phyloP scores from a whole-genome alignment of 2,888 invertebrate species.

The Pollenia labialis region DNA sequence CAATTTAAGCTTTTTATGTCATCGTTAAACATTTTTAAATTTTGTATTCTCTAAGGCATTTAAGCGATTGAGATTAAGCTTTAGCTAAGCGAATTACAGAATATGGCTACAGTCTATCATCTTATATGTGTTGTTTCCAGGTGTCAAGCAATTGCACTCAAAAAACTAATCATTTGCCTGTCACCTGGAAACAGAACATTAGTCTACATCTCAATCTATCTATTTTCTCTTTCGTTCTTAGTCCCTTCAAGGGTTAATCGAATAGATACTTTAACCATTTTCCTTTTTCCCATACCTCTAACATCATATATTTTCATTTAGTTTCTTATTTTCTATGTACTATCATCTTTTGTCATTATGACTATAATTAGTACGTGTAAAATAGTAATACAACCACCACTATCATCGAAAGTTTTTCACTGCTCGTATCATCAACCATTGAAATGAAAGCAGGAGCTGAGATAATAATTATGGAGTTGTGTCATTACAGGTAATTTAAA shows the following conservation, averaged over 20 bases:
- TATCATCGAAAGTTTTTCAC: conserved; percentile 52
- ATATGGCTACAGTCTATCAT: too few species aligned
- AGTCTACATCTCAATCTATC: too few species aligned
- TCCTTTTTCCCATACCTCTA: not conserved
- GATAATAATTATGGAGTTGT: not conserved
- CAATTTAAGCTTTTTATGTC: too few species aligned
- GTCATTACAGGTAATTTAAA: conserved; percentile 36
- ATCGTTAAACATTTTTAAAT: too few species aligned
- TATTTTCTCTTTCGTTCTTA: not conserved
- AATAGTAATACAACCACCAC: conserved; percentile 40
- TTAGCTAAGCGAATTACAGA: too few species aligned
- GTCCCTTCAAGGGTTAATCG: conserved; percentile 18
- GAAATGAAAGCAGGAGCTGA: not conserved
- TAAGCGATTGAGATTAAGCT: too few species aligned
- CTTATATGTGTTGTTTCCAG: too few species aligned
- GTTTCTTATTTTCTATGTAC: conserved; percentile 43
- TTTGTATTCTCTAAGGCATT: too few species aligned
- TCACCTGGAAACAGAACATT: too few species aligned
- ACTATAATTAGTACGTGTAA: conserved; percentile 57
- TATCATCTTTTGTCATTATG: conserved; percentile 65
- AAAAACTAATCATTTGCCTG: too few species aligned
- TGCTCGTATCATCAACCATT: not conserved
- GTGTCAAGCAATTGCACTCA: too few species aligned
- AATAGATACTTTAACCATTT: not conserved
- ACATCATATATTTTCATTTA: conserved; percentile 11